Percentiles rank a stretch among this genome's conserved stretches.
phyloP scores from a whole-genome alignment of 2,113 vertebrate species.

The Datnioides undecimradiatus region DNA sequence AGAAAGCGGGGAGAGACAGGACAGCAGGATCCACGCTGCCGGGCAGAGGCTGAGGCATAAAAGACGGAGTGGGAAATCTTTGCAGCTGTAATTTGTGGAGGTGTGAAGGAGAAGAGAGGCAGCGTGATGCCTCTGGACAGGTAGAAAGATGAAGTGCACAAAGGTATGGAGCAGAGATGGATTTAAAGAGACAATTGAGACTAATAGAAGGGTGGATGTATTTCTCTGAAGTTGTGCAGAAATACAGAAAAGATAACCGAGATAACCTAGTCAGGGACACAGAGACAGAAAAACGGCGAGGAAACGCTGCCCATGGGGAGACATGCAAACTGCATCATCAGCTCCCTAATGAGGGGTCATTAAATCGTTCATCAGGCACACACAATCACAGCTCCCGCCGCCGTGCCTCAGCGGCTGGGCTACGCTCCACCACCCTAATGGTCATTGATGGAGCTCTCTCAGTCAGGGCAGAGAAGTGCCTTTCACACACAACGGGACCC shows the following conservation, averaged over 20 bases:
- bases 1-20: constrained; percentile 13
- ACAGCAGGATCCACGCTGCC: constrained; percentile 4
- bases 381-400: constrained; percentile 61
- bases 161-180: constrained; percentile 8
- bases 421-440: constrained; percentile 67
- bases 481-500: constrained; percentile 49
- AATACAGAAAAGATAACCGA: constrained; percentile 2
- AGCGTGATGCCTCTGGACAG: neutral
- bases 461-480: constrained; percentile 53
- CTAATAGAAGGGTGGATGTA: neutral
- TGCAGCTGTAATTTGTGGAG: constrained; percentile 30
- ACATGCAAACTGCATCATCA: constrained; percentile 67
- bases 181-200: constrained; percentile 7
- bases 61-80: neutral
- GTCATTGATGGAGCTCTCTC: constrained; percentile 67
- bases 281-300: constrained; percentile 33
- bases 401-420: constrained; percentile 48
- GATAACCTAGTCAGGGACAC: constrained; percentile 12
- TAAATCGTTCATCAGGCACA: constrained; percentile 70
- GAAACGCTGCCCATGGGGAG: constrained; percentile 54
- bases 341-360: constrained; percentile 72
- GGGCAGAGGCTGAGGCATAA: constrained; percentile 9
- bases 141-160: constrained; percentile 1
- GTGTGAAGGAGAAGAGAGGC: constrained; percentile 30
- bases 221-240: constrained; percentile 12